Evolutionary conservation across 2,797 vertebrate genomes (phyloP).

Genomic region (Neoniphon sammara): DNA sequence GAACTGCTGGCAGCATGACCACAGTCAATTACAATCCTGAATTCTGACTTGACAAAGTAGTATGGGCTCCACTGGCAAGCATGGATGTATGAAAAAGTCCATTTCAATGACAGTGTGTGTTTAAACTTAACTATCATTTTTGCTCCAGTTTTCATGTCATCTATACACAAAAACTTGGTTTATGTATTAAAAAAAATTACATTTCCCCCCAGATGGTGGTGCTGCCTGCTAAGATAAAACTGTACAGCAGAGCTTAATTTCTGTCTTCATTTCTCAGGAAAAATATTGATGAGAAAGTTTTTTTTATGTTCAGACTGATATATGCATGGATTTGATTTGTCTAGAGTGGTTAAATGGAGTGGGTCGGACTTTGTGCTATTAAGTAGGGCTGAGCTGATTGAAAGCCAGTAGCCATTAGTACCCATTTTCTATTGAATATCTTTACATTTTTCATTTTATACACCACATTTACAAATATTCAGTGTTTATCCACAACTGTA

Average conservation of each 20-base stretch:
- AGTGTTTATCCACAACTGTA: too few relatives aligned
- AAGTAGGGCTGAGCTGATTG: too few relatives aligned
- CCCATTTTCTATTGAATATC: too few relatives aligned
- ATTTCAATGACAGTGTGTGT: background rate
- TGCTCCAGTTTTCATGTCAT: background rate
- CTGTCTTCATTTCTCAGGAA: background rate
- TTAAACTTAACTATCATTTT: background rate
- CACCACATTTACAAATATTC: too few relatives aligned
- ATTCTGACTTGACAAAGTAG: background rate
- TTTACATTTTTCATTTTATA: too few relatives aligned
- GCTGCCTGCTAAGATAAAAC: conserved; percentile 1
- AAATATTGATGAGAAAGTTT: background rate
- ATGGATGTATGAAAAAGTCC: too few relatives aligned
- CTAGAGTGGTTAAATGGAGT: background rate
- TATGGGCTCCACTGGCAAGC: too few relatives aligned
- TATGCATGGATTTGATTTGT: background rate
- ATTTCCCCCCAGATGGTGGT: conserved; percentile 11
- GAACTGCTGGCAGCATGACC: background rate
- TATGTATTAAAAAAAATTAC: background rate
- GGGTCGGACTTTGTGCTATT: background rate
- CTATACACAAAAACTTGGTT: background rate
- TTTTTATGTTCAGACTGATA: background rate
- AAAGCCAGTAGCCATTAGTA: too few relatives aligned
- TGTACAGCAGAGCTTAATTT: background rate
- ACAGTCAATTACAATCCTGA: too few relatives aligned